Conservation (phyloP, 2,113 vertebrate species). For the Syngnathus scovelli region DNA sequence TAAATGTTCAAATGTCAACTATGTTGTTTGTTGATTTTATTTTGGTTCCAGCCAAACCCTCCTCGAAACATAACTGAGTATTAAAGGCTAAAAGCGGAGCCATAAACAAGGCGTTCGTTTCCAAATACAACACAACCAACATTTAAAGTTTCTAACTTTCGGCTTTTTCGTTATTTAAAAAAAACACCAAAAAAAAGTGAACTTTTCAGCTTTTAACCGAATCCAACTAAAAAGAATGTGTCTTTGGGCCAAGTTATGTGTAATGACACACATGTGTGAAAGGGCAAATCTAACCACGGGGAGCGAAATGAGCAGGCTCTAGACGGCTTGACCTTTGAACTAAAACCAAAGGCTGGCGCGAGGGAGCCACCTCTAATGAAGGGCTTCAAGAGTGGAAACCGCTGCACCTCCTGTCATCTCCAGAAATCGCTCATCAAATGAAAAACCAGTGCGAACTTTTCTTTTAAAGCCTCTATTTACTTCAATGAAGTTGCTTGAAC, state of each 20-base stretch:
- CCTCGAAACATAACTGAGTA: slow-evolving; percentile 61
- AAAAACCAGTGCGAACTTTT: slow-evolving; percentile 30
- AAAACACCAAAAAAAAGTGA: slow-evolving; percentile 15
- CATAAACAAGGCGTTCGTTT: slow-evolving; percentile 64
- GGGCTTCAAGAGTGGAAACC: slow-evolving; percentile 40
- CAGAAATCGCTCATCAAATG: slow-evolving; percentile 46
- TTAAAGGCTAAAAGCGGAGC: slow-evolving; percentile 66
- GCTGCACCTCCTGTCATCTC: slow-evolving; percentile 39
- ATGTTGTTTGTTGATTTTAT: slow-evolving; percentile 55
- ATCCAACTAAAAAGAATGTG: slow-evolving; percentile 55
- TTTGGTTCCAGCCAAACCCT: slow-evolving; percentile 46
- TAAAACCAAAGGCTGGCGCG: slow-evolving; percentile 42
- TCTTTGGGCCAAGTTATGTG: slow-evolving; percentile 46
- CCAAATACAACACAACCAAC: slow-evolving; percentile 52
- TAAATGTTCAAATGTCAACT: slow-evolving; percentile 33
- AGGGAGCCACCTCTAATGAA: slow-evolving; percentile 56
- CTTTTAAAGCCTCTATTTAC: slow-evolving; percentile 31
- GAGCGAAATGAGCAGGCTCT: slow-evolving; percentile 46
- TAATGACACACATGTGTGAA: slow-evolving; percentile 63
- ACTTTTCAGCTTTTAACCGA: slow-evolving; percentile 53
- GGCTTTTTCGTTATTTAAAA: slow-evolving; percentile 16
- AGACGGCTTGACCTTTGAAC: slow-evolving; percentile 62
- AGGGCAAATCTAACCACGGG: slow-evolving; percentile 46
- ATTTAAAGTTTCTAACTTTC: slow-evolving; percentile 34
- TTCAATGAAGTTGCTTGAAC: slow-evolving; percentile 20